Base-by-base conservation (phyloP, 2,797 vertebrate genomes). In the Botia almorhae region DNA sequence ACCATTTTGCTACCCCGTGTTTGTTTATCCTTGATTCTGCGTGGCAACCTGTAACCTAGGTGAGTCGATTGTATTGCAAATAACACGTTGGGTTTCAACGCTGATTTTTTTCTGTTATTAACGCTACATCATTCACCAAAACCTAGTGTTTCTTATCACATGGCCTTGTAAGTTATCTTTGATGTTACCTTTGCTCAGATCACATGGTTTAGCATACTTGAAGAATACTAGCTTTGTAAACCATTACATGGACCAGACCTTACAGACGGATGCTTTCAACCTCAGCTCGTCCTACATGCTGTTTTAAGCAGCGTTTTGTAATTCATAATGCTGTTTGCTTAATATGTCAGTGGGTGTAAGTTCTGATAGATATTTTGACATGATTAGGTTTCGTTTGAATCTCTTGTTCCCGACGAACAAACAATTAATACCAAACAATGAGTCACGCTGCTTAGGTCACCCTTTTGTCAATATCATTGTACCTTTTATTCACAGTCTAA, bases 41-140 rank as follows among this genome's bases (percentile, higher is more conserved):
- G 21, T 76, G 67, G 77, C 61, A 68, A 74, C 73, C 64, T 81
- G 80, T 84, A 63, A 60, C 80, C 70, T 81, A 71, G 77, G 73
- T 84, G 74, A 78, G 64, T 16, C 73, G 67, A 73, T 81, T 82
- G 83, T 78, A 70, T 84, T 84, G 78, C 75, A 84, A 82, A 84
- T 86, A 55, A 61, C 61, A 72, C 17, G 73, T 60, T 60, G 29
- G 23, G 48, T 48, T 76, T 79, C 55, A 16, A 61, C 26, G 29
- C 21, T 8, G 50, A 48, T 69, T 69, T 82, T 68, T 26, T 26
- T 26, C 23, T 26, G 12, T 3, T 26, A 58, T 75, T 50, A 65
- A 75, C 56, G 12, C 60, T 17, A 39, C 17, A 39, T n/a, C 16
- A 39, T 80, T 71, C 8, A 17, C n/a, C 21, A 39, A 53, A 67